Conservation (phyloP, 2,113 vertebrate species). For the Sphyrna mokarran region DNA sequence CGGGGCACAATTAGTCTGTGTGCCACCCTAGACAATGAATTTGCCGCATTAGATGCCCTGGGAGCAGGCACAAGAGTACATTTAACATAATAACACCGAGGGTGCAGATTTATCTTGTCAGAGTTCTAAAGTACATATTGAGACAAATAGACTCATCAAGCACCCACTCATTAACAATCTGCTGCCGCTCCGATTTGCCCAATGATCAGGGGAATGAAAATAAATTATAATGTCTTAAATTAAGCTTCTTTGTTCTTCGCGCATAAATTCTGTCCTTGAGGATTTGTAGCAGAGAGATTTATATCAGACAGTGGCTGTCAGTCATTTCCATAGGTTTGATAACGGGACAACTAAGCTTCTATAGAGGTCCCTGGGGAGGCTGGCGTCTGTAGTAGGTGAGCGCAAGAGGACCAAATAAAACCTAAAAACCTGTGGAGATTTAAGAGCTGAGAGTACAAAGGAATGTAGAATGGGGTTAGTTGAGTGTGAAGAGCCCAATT, state of each 20-base stretch:
- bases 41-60: neutral
- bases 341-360: conserved; percentile 15
- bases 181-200: conserved; percentile 11
- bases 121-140: conserved; percentile 13
- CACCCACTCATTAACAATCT: conserved; percentile 32
- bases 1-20: neutral
- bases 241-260: conserved; percentile 35
- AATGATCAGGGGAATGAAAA: conserved; percentile 32
- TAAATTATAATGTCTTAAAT: conserved; percentile 33
- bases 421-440: conserved; percentile 35
- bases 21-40: neutral
- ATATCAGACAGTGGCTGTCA: conserved; percentile 29
- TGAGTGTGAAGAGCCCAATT: conserved; percentile 81
- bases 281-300: conserved; percentile 26
- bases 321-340: conserved; percentile 33
- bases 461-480: conserved; percentile 74
- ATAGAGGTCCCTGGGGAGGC: conserved; percentile 18
- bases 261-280: conserved; percentile 34
- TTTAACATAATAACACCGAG: conserved; percentile 10
- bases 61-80: neutral
- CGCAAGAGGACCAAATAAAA: conserved; percentile 22
- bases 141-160: conserved; percentile 31
- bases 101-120: conserved; percentile 31
- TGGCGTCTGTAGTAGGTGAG: conserved; percentile 32
- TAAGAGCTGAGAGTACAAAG: conserved; percentile 48